Evolutionary conservation across 2,888 invertebrate species (phyloP), one percentile per base, ranked within the genome.

Genomic region (Lathronympha strigana): DNA sequence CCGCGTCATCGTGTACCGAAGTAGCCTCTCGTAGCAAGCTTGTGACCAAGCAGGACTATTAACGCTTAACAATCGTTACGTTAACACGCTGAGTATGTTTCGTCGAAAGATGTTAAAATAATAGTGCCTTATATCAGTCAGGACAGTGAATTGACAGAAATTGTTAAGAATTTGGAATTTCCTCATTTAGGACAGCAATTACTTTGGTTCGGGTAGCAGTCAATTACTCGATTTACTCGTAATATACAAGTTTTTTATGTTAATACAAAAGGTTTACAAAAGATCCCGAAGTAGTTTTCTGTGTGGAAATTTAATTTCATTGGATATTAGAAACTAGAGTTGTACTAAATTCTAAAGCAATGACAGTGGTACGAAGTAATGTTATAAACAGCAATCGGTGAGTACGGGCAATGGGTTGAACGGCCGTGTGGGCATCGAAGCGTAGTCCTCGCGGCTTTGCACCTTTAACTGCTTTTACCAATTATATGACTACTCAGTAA

Each of bases 31-130:
- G 73, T 73, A 73, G 80, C 81, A 79, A 84, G 87, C 88, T 87
- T 90, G 90, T 85, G 86, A 88, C 85, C 84, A 82, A 80, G 81
- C 80, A 89, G 87, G 76, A 87, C 78, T 89, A 87, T 87, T 88
- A 25, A 88, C 84, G 81, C 79, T 76, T 75, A 83, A 25, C 21
- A 21, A 47, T 87, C 86, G 88, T 89, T 90, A 90, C 83, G 82
- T 81, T 71, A 76, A 78, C 77, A 2, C 13, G 21, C 21, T 40
- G 5, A 0, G 17, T 8, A 1, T 40, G 17, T 38, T 15, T 15
- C 8, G 40, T 17, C 8, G 17, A 33, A 33, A 11, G 11, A 33
- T 40, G 8, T 4, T 25, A 4, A 3, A 4, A 25, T 25, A 25
- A 25, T 25, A 4, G 25, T 25, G 25, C 6, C 25, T 3, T 6